Conservation (phyloP, 2,113 vertebrate species). For the Erpornis zantholeuca region DNA sequence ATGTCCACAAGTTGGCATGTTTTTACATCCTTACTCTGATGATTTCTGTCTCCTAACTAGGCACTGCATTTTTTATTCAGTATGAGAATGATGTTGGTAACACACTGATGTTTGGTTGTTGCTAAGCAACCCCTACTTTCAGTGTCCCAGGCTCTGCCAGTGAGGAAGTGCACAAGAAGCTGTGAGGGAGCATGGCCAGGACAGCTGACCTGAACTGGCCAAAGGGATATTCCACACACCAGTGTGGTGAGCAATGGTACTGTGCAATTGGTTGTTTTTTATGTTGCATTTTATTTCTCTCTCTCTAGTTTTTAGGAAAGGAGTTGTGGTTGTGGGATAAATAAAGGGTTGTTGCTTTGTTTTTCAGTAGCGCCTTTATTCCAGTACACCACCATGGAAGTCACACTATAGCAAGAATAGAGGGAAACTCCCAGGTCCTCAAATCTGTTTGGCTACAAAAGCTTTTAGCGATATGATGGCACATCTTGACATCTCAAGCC, state of each 20-base stretch:
- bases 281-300: background rate
- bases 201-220: background rate
- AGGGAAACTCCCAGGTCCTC: background rate
- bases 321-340: background rate
- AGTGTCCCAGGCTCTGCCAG: background rate
- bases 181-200: background rate
- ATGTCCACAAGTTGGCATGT: background rate
- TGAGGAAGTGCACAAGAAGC: background rate
- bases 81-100: background rate
- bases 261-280: background rate
- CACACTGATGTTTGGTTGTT: background rate
- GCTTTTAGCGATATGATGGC: background rate
- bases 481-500: background rate
- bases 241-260: background rate
- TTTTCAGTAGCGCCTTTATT: background rate
- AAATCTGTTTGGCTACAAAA: background rate
- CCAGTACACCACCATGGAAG: background rate
- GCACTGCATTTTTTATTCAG: background rate
- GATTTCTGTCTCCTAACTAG: background rate
- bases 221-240: background rate
- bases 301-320: background rate
- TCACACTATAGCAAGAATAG: background rate
- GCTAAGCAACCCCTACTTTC: background rate
- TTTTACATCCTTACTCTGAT: background rate
- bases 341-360: background rate